Base-by-base conservation (phyloP, 2,888 invertebrate genomes). In the Drosophila suboccidentalis region DNA sequence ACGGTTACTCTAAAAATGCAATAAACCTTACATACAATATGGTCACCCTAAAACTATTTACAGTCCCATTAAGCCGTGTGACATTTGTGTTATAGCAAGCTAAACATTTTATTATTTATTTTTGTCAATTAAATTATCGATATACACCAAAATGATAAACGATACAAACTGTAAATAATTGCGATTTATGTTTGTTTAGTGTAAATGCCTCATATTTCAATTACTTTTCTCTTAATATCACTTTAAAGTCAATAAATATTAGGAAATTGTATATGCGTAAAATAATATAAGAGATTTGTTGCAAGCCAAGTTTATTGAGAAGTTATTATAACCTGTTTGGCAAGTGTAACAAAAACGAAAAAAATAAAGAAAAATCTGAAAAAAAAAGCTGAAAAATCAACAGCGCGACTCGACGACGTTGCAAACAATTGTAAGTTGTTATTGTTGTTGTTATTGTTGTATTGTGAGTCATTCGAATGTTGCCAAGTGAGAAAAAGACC, bases 381-480 rank as follows among this genome's bases (percentile, higher is more conserved):
- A 39, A 44, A 47, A 17, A 46, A 19, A 49, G 47, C 32, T 55
- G 36, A 22, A 26, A 57, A 50, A 64, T 50, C 53, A 61, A 47
- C 54, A 58, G 32, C 32, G 67, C 74, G 61, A 67, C 67, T 73
- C 62, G 62, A 43, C 69, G 64, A 75, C 61, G 63, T 61, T 75
- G 65, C 65, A 63, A 66, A 65, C 80, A 76, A 80, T 72, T 80
- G 76, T 72, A 60, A 61, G 59, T 62, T 75, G 71, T 50, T 50
- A 22, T 59, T 65, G 39, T 22, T 59, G 49, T 38, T 46, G 41
- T 39, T 46, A 38, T 44, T 38, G 38, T 38, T 67, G 44, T 44
- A 39, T 49, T 65, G 60, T 78, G 78, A 80, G 47, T 80, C 78
- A 78, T 78, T 51, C 72, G 64, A 72, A 51, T 60, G 47, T 32